Conservation (phyloP, 2,797 vertebrate genomes). For the Micrastur ruficollis region DNA sequence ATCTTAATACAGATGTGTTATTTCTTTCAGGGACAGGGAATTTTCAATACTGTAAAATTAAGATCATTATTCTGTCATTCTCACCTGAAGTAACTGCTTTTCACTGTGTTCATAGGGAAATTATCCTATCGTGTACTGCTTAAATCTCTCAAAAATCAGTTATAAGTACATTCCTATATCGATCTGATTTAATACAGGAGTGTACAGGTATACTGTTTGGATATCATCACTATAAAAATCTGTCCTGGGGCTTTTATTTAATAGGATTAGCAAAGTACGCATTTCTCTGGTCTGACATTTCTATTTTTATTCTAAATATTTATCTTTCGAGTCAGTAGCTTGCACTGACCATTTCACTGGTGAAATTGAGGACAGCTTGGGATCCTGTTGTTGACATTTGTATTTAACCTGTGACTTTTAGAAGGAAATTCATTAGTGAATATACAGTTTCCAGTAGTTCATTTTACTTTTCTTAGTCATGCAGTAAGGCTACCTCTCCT, state of each 20-base stretch:
- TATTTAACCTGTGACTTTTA: constrained; percentile 2
- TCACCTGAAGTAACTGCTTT: neutral
- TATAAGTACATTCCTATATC: neutral
- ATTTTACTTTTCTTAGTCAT: neutral
- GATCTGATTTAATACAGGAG: constrained; percentile 17
- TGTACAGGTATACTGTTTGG: neutral
- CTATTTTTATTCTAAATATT: constrained; percentile 46
- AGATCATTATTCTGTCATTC: neutral
- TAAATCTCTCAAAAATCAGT: constrained; percentile 11
- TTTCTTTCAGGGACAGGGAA: neutral
- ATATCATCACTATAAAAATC: neutral
- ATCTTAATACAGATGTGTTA: neutral
- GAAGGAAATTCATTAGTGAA: neutral
- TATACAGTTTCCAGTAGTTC: neutral
- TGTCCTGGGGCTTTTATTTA: constrained; percentile 22
- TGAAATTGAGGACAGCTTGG: neutral
- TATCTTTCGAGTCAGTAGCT: neutral
- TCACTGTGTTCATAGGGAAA: neutral
- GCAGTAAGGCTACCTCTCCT: neutral
- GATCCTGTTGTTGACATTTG: constrained; percentile 12
- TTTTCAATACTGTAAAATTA: neutral
- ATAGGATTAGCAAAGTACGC: constrained; percentile 20
- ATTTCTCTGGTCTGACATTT: neutral
- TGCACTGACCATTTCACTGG: neutral
- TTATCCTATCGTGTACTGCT: neutral